These are phyloP conservation scores for Tortrix viridana DNA, from an alignment of 2,888 invertebrate species.

Conservation along the genomic window DNA sequence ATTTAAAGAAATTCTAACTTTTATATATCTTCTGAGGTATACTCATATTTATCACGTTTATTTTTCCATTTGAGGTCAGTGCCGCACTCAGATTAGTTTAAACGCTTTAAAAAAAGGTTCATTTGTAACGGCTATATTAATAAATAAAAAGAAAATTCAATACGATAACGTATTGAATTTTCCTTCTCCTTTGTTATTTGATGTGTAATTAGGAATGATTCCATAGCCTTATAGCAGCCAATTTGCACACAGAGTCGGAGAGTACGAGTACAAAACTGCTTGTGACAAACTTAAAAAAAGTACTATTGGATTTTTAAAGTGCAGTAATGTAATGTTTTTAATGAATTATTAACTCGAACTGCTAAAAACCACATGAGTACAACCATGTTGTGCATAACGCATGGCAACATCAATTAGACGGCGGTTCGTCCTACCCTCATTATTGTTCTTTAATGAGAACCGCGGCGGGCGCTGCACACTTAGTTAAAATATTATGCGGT, in stretches of 20 bases:
- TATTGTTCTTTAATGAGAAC: constrained; percentile 59
- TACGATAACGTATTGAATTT: too few relatives aligned
- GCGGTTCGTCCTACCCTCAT: constrained; percentile 52
- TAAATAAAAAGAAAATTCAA: too few relatives aligned
- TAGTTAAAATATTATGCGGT: constrained; percentile 42
- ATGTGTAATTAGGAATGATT: too few relatives aligned
- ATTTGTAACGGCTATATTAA: too few relatives aligned
- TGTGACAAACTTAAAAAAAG: too few relatives aligned
- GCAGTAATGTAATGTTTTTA: neutral
- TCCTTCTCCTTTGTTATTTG: too few relatives aligned
- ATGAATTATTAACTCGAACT: neutral
- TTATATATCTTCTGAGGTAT: neutral
- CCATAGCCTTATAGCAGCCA: too few relatives aligned
- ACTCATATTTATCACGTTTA: neutral
- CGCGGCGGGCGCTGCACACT: constrained; percentile 44
- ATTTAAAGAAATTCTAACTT: neutral
- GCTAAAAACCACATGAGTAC: neutral
- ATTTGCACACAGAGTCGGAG: too few relatives aligned
- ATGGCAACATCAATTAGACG: constrained; percentile 54
- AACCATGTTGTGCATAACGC: constrained; percentile 46
- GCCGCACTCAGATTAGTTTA: too few relatives aligned
- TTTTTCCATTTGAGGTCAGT: neutral
- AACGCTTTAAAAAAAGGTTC: too few relatives aligned
- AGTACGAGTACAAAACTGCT: too few relatives aligned
- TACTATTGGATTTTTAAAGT: too few relatives aligned